Evolutionary conservation across 1,140 invertebrate species (phyloP).

Genomic region (Hypsibius dujardini): DNA sequence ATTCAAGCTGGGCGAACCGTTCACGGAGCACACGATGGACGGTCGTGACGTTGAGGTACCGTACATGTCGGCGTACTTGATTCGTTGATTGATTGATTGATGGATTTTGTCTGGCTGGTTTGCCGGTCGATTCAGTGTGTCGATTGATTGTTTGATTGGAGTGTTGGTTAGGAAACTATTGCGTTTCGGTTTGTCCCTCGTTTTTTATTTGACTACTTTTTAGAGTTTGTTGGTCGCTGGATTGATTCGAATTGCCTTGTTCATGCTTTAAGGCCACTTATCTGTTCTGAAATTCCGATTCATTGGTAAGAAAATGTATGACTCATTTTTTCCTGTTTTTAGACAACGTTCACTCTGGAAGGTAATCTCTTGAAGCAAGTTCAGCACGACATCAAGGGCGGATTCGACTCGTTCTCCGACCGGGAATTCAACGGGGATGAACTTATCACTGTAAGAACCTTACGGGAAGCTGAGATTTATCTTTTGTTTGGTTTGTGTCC

Average conservation of each 20-base stretch:
- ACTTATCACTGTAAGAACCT: slow-evolving; percentile 1
- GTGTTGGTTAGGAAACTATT: neutral
- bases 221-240: neutral
- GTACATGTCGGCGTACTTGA: neutral
- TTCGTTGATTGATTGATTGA: neutral
- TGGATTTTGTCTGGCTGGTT: neutral
- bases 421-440: slow-evolving; percentile 1
- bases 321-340: neutral
- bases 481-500: neutral
- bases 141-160: neutral
- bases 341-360: neutral
- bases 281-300: neutral
- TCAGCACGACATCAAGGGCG: neutral
- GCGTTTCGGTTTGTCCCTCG: neutral
- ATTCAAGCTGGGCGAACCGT: slow-evolving; percentile 61
- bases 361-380: neutral
- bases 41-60: slow-evolving; percentile 58
- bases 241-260: no score
- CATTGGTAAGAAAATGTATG: neutral
- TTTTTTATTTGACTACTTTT: neutral
- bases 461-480: neutral
- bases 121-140: neutral
- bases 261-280: neutral
- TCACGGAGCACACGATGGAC: slow-evolving; percentile 66
- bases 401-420: neutral